Conservation (phyloP, 2,113 vertebrate genomes). For the Coreoperca whiteheadi region DNA sequence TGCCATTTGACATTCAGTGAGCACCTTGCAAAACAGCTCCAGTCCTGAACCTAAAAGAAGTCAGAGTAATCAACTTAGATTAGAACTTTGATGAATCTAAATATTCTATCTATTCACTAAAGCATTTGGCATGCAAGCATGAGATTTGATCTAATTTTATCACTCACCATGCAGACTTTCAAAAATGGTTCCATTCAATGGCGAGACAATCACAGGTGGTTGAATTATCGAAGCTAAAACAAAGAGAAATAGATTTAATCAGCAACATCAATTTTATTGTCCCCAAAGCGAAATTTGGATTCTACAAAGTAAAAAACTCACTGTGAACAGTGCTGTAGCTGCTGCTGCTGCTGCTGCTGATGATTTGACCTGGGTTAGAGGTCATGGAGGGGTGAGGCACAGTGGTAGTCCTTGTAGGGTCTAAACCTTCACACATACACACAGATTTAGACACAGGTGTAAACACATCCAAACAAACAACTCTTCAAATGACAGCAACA, state of each 20-base stretch:
- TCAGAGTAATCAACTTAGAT: neutral
- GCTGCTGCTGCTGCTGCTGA: slow-evolving; percentile 34
- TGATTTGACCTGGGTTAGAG: neutral
- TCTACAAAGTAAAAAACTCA: slow-evolving; percentile 32
- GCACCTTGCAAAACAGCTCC: slow-evolving; percentile 75
- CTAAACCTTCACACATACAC: slow-evolving; percentile 25
- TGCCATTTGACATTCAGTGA: slow-evolving; percentile 52
- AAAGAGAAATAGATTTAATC: neutral
- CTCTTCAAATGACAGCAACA: neutral
- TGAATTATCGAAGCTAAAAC: slow-evolving; percentile 13
- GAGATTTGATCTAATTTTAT: neutral
- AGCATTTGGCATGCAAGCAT: neutral
- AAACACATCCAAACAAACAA: neutral
- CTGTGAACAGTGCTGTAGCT: slow-evolving; percentile 8
- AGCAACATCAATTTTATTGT: neutral
- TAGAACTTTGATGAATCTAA: neutral
- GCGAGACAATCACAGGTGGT: slow-evolving; percentile 74
- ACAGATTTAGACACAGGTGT: neutral
- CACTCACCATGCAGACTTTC: slow-evolving; percentile 73
- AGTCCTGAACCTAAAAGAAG: slow-evolving; percentile 71
- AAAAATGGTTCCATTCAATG: slow-evolving; percentile 70
- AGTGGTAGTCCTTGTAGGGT: neutral
- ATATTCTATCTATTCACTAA: neutral
- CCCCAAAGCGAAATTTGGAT: no score
- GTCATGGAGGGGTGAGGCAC: slow-evolving; percentile 19